Evolutionary conservation across 2,888 invertebrate genomes (phyloP).

Genomic region (Xylota sylvarum): DNA sequence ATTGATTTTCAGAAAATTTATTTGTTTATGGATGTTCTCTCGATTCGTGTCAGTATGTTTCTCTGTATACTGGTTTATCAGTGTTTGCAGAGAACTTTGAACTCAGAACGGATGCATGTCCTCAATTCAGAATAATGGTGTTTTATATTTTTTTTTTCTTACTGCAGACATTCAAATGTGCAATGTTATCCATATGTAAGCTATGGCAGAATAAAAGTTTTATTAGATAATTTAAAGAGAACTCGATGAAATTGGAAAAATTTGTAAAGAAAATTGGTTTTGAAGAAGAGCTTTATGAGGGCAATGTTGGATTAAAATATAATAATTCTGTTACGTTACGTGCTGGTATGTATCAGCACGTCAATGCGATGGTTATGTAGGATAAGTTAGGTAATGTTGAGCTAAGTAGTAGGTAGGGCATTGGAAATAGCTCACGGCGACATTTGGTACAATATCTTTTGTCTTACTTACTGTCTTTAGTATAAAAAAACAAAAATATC

Average conservation of each 20-base stretch:
- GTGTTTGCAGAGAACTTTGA: constrained; percentile 60
- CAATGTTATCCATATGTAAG: neutral
- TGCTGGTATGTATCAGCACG: too few relatives aligned
- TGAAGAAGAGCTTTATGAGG: neutral
- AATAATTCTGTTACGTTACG: too few relatives aligned
- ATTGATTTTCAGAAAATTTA: constrained; percentile 71
- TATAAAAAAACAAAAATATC: too few relatives aligned
- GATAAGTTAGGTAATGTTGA: too few relatives aligned
- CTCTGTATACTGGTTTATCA: constrained; percentile 44
- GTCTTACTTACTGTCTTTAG: too few relatives aligned
- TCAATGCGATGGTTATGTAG: too few relatives aligned
- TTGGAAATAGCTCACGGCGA: too few relatives aligned
- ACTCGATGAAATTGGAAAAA: neutral
- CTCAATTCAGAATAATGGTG: constrained; percentile 31
- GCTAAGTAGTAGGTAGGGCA: too few relatives aligned
- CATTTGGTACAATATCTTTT: too few relatives aligned
- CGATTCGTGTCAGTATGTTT: constrained; percentile 55
- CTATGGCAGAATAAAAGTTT: neutral
- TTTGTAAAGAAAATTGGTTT: neutral
- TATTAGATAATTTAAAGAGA: neutral
- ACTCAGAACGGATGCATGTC: constrained; percentile 50
- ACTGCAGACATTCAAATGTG: constrained; percentile 9
- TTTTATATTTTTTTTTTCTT: neutral
- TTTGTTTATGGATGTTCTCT: constrained; percentile 62
- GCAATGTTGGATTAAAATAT: neutral